Conservation (phyloP, 2,888 invertebrate genomes). For the Corbicula japonica region DNA sequence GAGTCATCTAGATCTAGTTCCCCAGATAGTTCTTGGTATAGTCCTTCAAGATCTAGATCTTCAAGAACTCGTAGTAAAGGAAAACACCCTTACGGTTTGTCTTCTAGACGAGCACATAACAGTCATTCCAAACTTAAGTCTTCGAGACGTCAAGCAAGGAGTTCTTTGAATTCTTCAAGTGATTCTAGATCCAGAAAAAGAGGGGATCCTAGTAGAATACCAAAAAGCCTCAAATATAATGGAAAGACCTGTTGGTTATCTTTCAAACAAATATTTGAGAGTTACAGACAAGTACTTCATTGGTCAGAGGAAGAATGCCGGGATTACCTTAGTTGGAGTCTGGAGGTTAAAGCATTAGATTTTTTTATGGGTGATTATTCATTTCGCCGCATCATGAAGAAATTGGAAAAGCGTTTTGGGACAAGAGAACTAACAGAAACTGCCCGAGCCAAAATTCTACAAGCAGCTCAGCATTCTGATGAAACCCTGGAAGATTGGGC, state of each 20-base stretch:
- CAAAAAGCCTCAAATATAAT: constrained; percentile 14
- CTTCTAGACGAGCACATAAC: no score
- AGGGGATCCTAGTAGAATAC: no score
- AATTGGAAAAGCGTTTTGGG: constrained; percentile 27
- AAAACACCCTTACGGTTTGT: no score
- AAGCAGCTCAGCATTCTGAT: constrained; percentile 10
- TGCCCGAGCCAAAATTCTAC: constrained; percentile 16
- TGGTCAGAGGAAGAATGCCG: constrained; percentile 20
- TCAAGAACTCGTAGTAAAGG: no score
- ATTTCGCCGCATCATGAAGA: constrained; percentile 1
- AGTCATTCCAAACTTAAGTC: no score
- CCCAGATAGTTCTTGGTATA: no score
- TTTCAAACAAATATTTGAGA: background rate
- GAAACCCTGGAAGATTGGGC: constrained; percentile 47
- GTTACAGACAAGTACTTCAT: background rate
- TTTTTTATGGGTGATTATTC: constrained; percentile 14
- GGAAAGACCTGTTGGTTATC: constrained; percentile 12
- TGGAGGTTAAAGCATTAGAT: constrained; percentile 27
- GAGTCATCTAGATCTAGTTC: no score
- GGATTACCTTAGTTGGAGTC: constrained; percentile 26
- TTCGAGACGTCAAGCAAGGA: no score
- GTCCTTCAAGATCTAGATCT: no score
- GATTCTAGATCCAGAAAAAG: no score
- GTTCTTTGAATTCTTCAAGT: no score
- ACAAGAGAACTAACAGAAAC: constrained; percentile 24